phyloP scores from a whole-genome alignment of 2,797 vertebrate genomes.

The Vespertilio murinus region DNA sequence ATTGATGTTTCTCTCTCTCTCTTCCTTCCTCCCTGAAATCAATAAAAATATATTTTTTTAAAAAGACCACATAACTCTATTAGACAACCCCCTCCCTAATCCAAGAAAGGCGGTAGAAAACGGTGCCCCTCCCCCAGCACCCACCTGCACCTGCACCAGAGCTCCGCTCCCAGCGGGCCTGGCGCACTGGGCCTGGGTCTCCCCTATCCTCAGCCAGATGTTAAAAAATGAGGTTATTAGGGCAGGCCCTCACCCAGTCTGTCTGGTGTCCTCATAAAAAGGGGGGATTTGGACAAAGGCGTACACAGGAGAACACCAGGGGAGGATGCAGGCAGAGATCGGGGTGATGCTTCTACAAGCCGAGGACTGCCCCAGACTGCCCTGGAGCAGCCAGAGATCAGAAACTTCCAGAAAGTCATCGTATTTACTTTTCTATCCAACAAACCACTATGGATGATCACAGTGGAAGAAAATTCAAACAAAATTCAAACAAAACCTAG shows the following conservation, averaged over 20 bases:
- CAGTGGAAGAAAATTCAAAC: background rate
- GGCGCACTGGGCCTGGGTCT: background rate
- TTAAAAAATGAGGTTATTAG: background rate
- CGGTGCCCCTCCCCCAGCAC: background rate
- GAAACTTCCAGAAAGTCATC: slow-evolving; percentile 34
- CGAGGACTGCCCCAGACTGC: background rate
- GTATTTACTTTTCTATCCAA: background rate
- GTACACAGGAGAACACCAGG: background rate
- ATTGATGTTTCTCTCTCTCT: background rate
- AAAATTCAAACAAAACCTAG: background rate
- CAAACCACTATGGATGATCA: background rate
- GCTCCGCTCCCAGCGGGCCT: background rate
- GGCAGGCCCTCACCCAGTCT: background rate
- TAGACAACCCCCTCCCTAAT: background rate
- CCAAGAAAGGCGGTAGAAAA: background rate
- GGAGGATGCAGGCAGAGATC: background rate
- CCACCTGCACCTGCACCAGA: background rate
- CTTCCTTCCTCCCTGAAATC: background rate
- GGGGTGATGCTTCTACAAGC: background rate
- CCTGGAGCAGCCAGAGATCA: background rate
- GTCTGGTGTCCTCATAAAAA: background rate
- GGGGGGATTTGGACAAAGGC: background rate
- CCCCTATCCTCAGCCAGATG: background rate
- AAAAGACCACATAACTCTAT: background rate
- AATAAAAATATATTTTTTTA: background rate